These are phyloP conservation scores for Caenorhabditis remanei DNA, from an alignment of 1,140 invertebrate species.

Conservation along the genomic window DNA sequence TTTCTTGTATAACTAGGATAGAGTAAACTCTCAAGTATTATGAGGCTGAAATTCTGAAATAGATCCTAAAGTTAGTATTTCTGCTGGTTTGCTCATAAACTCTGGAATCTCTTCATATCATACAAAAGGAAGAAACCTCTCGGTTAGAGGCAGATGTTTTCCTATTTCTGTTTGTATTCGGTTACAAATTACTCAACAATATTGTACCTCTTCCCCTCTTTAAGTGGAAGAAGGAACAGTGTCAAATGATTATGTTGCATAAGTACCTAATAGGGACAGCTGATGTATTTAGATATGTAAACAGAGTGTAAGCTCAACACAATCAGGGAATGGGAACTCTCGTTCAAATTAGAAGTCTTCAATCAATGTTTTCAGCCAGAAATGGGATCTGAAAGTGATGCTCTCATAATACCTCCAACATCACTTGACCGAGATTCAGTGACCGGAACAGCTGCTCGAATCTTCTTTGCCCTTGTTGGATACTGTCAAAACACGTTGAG, in stretches of 20 bases:
- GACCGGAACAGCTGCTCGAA: constrained; percentile 55
- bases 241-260: constrained; percentile 46
- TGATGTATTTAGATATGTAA: constrained; percentile 1
- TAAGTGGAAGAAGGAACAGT: constrained; percentile 17
- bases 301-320: background rate
- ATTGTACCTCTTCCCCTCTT: background rate
- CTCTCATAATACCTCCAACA: constrained; percentile 6
- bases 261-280: constrained; percentile 29
- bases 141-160: constrained; percentile 12
- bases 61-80: no score
- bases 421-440: constrained; percentile 30
- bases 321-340: background rate
- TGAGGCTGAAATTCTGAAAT: no score
- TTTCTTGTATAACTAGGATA: no score
- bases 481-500: constrained; percentile 24
- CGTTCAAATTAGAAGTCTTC: background rate
- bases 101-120: no score
- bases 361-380: constrained; percentile 60
- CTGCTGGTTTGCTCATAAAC: no score
- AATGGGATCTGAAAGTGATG: constrained; percentile 57
- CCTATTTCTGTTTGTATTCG: constrained; percentile 5
- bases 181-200: constrained; percentile 45
- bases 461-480: constrained; percentile 57
- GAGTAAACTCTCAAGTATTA: no score
- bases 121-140: background rate